Evolutionary conservation across 2,797 vertebrate species (phyloP), one percentile per base, ranked within the genome.

Genomic region (Otus scops): DNA sequence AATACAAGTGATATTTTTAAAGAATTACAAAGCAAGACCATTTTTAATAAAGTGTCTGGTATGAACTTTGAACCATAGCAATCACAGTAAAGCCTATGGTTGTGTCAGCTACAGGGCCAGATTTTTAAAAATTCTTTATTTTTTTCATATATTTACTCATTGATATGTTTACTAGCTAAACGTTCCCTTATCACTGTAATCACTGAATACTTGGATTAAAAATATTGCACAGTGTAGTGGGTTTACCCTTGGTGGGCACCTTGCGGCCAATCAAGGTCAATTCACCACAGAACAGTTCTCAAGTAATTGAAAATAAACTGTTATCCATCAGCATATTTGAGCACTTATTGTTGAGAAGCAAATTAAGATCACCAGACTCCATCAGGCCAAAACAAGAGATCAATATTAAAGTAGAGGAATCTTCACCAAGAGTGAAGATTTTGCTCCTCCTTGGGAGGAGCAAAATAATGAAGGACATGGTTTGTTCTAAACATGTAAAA

Each of bases 61-160:
- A 74, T 20, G 30, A 81, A 38, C 7, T 64, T 70, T 67, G 39
- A 84, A 41, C 27, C 77, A 23, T 5, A 89, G 7, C 12, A 77
- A 63, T 63, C 0, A 0, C 34, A 83, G 57, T 50, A 70, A 85
- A 88, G 23, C 2, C 11, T 63, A 24, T 59, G 30, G 7, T n/a
- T 1, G 0, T 61, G 17, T 74, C 19, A 48, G 28, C 32, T 48
- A 32, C 6, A 36, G 34, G 22, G 6, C 6, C 15, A 61, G 32
- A 38, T 77, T 86, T 70, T 27, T 2, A 27, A 56, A 47, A 50
- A 26, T 12, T 0, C 39, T 24, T 34, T 2, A 0, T 8, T 78
- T 89, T 32, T 48, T 80, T 59, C 19, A 26, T 48, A 21, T 63
- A 82, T 48, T 59, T 20, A 60, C 4, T 79, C 5, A 26, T 1